Evolutionary conservation across 1,140 invertebrate genomes (phyloP), one percentile per base, ranked within the genome.

Genomic region (Helicoverpa zea): DNA sequence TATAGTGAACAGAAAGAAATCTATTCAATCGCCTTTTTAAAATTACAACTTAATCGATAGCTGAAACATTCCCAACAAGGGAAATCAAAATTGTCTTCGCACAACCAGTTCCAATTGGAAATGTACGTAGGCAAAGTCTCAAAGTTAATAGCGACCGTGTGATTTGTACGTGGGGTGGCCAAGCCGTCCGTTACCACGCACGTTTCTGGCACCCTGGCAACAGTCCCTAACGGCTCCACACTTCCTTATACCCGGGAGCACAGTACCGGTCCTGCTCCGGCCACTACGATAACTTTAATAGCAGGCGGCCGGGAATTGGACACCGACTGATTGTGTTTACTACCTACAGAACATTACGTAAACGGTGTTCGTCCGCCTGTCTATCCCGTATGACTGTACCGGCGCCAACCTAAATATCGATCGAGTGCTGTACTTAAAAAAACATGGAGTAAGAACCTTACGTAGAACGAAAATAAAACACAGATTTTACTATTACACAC

Each of bases 241-340:
- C 73, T 61, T 76, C 58, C 73, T 63, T 76, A 61, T 76, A 63
- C 47, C 47, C 56, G 64, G 43, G 7, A 43, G 16, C 64, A 18
- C 64, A 23, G 64, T 23, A 49, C 64, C 35, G 43, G 10, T 23
- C 58, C 35, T 12, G 43, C 73, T 63, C 5, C 73, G 73, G 58
- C 58, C 61, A 14, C 16, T 76, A 43, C 73, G 58, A 76, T 76
- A 76, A 76, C 73, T 76, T 76, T 76, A 47, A 76, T 73, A 73
- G 70, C 70, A 43, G 70, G 16, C 64, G 64, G 64, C 35, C 18
- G 70, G 30, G 70, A 73, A 73, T 73, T 73, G 70, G 70, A 73
- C 70, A 73, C 52, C 73, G 73, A 51, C 73, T 76, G 73, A 76
- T 76, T 76, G 73, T 76, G 73, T 76, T 76, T 76, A 76, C 73